Percentiles rank a stretch among this genome's conserved stretches.
Conservation (phyloP, 2,113 vertebrate genomes). For the Cottus gobio region DNA sequence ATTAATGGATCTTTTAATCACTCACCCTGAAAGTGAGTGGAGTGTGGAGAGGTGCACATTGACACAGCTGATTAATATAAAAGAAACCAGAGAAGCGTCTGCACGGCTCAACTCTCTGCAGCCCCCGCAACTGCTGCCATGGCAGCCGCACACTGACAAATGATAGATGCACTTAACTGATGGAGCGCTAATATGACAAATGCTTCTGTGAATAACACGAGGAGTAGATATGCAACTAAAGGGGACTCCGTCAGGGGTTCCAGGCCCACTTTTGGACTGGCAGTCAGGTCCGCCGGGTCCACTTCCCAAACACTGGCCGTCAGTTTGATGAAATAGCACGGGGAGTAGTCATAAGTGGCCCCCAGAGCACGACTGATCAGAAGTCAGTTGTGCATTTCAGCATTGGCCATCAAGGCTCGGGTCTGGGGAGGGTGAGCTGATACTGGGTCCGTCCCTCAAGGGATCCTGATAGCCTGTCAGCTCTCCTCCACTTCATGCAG, state of each 20-base stretch:
- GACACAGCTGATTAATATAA: slow-evolving; percentile 66
- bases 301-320: slow-evolving; percentile 46
- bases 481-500: neutral
- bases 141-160: slow-evolving; percentile 47
- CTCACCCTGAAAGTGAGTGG: slow-evolving; percentile 17
- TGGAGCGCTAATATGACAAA: slow-evolving; percentile 43
- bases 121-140: slow-evolving; percentile 43
- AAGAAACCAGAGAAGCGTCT: slow-evolving; percentile 39
- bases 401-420: slow-evolving; percentile 43
- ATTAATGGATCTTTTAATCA: slow-evolving; percentile 52
- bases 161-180: slow-evolving; percentile 55
- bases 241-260: slow-evolving; percentile 14
- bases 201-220: slow-evolving; percentile 25
- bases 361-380: slow-evolving; percentile 51
- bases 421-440: slow-evolving; percentile 40
- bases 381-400: slow-evolving; percentile 49
- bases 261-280: slow-evolving; percentile 9
- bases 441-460: slow-evolving; percentile 35
- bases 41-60: slow-evolving; percentile 37
- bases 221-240: slow-evolving; percentile 21
- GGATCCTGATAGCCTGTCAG: slow-evolving; percentile 7
- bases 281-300: slow-evolving; percentile 32
- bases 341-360: slow-evolving; percentile 38
- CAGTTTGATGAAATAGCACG: slow-evolving; percentile 52
- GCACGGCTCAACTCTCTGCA: slow-evolving; percentile 5